A percentile compares a stretch with the other conserved stretches of the same genome.
Conservation (phyloP, 2,113 vertebrate species). For the Brachyistius frenatus region DNA sequence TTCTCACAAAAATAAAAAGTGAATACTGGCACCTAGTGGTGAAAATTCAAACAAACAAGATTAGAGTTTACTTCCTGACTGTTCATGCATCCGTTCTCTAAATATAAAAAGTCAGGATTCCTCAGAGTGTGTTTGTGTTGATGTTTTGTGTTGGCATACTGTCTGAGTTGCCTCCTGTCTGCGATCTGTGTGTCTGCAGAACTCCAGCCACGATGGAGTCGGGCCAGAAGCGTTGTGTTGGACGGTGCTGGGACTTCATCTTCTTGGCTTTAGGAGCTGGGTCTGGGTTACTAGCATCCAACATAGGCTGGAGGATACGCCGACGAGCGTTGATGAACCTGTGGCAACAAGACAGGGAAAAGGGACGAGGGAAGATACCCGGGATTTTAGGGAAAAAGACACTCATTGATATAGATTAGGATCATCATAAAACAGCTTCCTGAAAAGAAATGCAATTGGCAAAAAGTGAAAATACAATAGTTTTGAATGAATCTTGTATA, state of each 20-base stretch:
- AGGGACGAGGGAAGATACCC: not conserved
- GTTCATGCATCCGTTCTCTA: not conserved
- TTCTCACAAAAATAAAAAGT: not conserved
- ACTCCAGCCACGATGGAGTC: slow-evolving; percentile 97
- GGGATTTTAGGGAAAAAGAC: too few relatives aligned
- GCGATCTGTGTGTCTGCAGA: slow-evolving; percentile 91
- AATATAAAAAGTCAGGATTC: not conserved
- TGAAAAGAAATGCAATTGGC: too few relatives aligned
- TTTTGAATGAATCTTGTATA: too few relatives aligned
- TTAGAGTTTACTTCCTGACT: not conserved
- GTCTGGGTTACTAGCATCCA: slow-evolving; percentile 98
- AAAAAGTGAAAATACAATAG: too few relatives aligned
- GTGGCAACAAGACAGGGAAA: not conserved
- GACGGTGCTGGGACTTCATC: slow-evolving; percentile 98
- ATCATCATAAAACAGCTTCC: too few relatives aligned
- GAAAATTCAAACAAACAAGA: not conserved
- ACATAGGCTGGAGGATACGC: slow-evolving; percentile 97
- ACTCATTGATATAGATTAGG: too few relatives aligned
- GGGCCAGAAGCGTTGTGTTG: slow-evolving; percentile 98
- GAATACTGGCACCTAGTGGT: slow-evolving; percentile 56
- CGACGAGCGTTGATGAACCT: slow-evolving; percentile 99
- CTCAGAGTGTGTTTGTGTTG: not conserved
- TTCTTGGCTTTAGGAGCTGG: slow-evolving; percentile 99
- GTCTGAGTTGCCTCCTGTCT: slow-evolving; percentile 90
- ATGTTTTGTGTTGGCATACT: slow-evolving; percentile 80